Evolutionary conservation across 2,888 invertebrate genomes (phyloP).

Genomic region (Oligia strigilis): DNA sequence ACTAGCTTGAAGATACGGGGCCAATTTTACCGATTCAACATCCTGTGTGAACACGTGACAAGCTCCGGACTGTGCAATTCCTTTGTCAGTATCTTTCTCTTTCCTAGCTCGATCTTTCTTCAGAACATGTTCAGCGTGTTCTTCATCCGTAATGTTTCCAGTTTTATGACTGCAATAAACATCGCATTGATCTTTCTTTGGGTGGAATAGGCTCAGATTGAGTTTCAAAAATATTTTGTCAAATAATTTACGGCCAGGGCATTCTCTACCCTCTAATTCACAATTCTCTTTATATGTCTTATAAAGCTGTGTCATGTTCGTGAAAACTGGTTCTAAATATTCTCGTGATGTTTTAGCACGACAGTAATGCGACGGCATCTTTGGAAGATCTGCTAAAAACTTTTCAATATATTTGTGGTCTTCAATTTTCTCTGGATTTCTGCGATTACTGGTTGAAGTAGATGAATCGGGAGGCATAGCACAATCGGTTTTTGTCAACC

Average conservation of each 20-base stretch:
- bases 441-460: constrained; percentile 37
- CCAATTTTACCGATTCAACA: constrained; percentile 23
- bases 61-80: constrained; percentile 48
- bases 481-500: constrained; percentile 57
- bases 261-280: constrained; percentile 54
- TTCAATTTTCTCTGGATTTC: constrained; percentile 58
- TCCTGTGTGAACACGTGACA: constrained; percentile 14
- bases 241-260: constrained; percentile 59
- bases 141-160: constrained; percentile 58
- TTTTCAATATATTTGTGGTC: constrained; percentile 56
- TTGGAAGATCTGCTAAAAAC: constrained; percentile 59
- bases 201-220: constrained; percentile 62
- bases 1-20: constrained; percentile 64
- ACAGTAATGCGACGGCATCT: constrained; percentile 64
- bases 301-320: constrained; percentile 56
- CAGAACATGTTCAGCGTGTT: constrained; percentile 22
- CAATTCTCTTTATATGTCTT: constrained; percentile 53
- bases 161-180: too few species aligned
- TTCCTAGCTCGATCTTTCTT: constrained; percentile 13
- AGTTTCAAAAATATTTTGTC: constrained; percentile 64
- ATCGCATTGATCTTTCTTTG: too few species aligned
- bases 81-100: constrained; percentile 8
- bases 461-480: constrained; percentile 43
- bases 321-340: constrained; percentile 62
- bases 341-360: constrained; percentile 51